These are phyloP conservation scores for Drosophila borborema DNA, from an alignment of 2,888 invertebrate species.

Conservation along the genomic window DNA sequence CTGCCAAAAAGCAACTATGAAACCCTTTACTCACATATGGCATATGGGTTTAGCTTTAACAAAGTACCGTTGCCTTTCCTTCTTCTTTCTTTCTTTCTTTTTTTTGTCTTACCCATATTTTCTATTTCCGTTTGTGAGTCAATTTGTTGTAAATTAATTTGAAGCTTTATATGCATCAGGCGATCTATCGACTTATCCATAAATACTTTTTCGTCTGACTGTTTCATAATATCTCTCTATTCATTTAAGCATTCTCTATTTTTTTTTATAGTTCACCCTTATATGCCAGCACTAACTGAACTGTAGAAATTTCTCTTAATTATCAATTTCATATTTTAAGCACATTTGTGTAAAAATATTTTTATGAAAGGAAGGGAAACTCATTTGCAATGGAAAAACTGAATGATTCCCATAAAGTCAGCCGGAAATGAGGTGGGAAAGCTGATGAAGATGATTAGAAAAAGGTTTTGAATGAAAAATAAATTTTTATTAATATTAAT, in stretches of 20 bases:
- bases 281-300: constrained; percentile 37
- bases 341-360: constrained; percentile 46
- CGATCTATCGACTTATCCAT: constrained; percentile 44
- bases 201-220: constrained; percentile 38
- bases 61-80: constrained; percentile 44
- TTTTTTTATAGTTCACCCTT: constrained; percentile 27
- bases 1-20: constrained; percentile 3
- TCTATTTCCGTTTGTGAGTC: constrained; percentile 56
- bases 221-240: constrained; percentile 62
- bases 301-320: constrained; percentile 63
- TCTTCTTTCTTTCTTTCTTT: background rate
- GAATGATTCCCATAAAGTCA: constrained; percentile 11
- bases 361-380: constrained; percentile 30
- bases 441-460: no score
- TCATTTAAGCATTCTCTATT: constrained; percentile 11
- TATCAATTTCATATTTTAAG: constrained; percentile 57
- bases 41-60: constrained; percentile 10
- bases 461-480: no score
- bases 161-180: constrained; percentile 61
- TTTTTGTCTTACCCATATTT: constrained; percentile 41
- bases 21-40: constrained; percentile 4
- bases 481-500: background rate
- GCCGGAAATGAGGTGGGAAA: constrained; percentile 25
- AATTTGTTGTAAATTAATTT: constrained; percentile 41
- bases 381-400: constrained; percentile 8